Conservation (phyloP, 2,113 vertebrate genomes). For the Psammodynastes pulverulentus region DNA sequence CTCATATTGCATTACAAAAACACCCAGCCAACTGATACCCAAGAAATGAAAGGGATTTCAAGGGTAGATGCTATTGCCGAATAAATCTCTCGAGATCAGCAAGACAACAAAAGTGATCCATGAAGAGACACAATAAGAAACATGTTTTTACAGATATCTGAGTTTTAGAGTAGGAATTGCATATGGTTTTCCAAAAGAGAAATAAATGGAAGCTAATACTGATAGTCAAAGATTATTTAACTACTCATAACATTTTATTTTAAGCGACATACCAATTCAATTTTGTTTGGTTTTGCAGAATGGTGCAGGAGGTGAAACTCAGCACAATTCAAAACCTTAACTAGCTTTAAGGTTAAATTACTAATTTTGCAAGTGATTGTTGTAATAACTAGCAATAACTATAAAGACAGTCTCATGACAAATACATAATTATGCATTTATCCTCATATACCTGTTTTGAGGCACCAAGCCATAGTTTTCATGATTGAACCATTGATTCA, state of each 20-base stretch:
- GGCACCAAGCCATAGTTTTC: constrained; percentile 77
- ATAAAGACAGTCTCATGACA: background rate
- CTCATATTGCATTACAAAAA: background rate
- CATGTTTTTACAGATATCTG: background rate
- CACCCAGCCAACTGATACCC: background rate
- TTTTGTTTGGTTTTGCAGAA: background rate
- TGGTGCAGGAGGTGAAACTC: background rate
- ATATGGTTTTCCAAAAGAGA: background rate
- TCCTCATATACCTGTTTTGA: constrained; percentile 69
- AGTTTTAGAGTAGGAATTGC: background rate
- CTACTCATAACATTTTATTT: background rate
- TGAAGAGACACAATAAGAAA: background rate
- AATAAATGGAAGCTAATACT: background rate
- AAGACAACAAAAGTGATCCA: background rate
- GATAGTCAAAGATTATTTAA: background rate
- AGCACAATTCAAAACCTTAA: background rate
- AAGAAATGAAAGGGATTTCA: background rate
- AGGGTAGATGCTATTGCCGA: background rate
- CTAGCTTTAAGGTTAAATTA: background rate
- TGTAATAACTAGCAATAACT: background rate
- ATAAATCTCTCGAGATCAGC: background rate
- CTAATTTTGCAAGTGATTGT: background rate
- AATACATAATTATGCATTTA: background rate
- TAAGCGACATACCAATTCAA: background rate
- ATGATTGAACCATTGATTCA: constrained; percentile 76